These are phyloP conservation scores for Petrolisthes cinctipes DNA, from an alignment of 2,888 invertebrate species.

Conservation along the genomic window DNA sequence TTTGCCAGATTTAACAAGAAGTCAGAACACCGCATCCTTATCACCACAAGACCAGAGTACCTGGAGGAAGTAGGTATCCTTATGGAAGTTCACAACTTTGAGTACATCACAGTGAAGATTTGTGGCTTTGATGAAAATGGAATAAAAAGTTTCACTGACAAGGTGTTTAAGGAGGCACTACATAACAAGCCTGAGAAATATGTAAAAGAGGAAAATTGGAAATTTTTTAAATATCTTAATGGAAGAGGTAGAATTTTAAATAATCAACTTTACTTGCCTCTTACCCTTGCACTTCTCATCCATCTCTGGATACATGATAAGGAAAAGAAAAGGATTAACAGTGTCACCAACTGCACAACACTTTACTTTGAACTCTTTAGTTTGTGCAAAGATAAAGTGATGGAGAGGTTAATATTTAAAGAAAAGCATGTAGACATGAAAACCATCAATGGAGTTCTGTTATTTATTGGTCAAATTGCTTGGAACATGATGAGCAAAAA, in stretches of 20 bases:
- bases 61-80: neutral
- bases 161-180: slow-evolving; percentile 36
- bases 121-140: slow-evolving; percentile 46
- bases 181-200: neutral
- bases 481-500: slow-evolving; percentile 6
- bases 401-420: neutral
- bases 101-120: slow-evolving; percentile 14
- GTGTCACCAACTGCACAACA: slow-evolving; percentile 32
- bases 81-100: neutral
- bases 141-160: slow-evolving; percentile 27
- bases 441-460: slow-evolving; percentile 5
- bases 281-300: slow-evolving; percentile 43
- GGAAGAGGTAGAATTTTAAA: slow-evolving; percentile 24
- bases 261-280: slow-evolving; percentile 31
- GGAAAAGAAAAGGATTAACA: neutral
- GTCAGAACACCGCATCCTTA: slow-evolving; percentile 15
- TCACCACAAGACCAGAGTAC: slow-evolving; percentile 42
- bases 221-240: slow-evolving; percentile 15
- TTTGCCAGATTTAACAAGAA: slow-evolving; percentile 21
- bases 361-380: slow-evolving; percentile 37
- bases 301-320: slow-evolving; percentile 35
- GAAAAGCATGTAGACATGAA: neutral
- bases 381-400: slow-evolving; percentile 30
- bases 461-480: slow-evolving; percentile 39
- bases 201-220: neutral